Evolutionary conservation across 2,797 vertebrate species (phyloP).

Genomic region (Pseudochromis fuscus): DNA sequence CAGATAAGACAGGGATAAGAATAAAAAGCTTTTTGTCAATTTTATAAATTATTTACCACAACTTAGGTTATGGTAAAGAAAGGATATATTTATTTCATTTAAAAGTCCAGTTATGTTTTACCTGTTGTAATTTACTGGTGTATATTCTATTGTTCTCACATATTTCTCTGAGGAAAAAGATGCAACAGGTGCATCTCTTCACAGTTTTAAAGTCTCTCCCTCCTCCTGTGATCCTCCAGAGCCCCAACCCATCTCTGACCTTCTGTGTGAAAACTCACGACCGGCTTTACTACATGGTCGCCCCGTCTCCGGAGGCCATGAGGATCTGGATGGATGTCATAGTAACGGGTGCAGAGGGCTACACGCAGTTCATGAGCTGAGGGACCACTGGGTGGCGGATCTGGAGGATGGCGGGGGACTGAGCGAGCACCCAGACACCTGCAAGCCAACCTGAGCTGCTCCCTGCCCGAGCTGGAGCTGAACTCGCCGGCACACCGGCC

Average conservation of each 20-base stretch:
- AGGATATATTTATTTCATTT: no score
- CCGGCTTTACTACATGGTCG: conserved; percentile 97
- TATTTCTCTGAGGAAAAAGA: conserved; percentile 46
- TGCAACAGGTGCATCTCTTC: conserved; percentile 69
- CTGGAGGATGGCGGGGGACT: conserved; percentile 30
- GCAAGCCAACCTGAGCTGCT: conserved; percentile 37
- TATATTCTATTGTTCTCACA: not conserved
- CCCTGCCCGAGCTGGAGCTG: conserved; percentile 20
- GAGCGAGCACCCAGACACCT: conserved; percentile 44
- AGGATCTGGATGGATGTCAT: conserved; percentile 99
- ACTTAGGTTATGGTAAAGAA: no score
- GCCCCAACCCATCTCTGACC: conserved; percentile 94
- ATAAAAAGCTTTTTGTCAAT: not conserved
- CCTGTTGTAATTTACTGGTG: no score
- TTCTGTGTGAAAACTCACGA: conserved; percentile 99
- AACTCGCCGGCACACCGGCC: conserved; percentile 3
- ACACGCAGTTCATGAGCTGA: conserved; percentile 98
- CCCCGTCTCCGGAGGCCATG: conserved; percentile 96
- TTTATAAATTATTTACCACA: not conserved
- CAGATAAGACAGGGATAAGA: not conserved
- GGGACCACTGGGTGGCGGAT: conserved; percentile 50
- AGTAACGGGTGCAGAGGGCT: conserved; percentile 96
- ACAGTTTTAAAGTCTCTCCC: conserved; percentile 6
- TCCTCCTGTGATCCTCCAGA: conserved; percentile 81
- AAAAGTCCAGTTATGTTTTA: no score